A percentile compares a stretch with the other conserved stretches of the same genome.
Evolutionary conservation across 1,140 invertebrate species (phyloP).

Genomic region (Heliconius nattereri): DNA sequence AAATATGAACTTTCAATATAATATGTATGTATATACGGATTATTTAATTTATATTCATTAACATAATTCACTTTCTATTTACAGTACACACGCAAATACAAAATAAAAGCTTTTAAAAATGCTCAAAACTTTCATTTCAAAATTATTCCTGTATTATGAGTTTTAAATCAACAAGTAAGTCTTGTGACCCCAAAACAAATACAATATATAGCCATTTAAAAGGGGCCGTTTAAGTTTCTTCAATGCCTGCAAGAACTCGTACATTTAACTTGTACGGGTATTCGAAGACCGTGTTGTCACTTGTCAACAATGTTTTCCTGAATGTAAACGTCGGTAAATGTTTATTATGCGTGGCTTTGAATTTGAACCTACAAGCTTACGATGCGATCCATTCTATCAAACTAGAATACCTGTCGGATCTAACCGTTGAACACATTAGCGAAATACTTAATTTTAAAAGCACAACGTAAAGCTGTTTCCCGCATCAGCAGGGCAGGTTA

Average conservation of each 20-base stretch:
- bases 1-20: too few relatives aligned
- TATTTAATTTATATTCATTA: not conserved
- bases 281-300: constrained; percentile 22
- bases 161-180: constrained; percentile 6
- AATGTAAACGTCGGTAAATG: constrained; percentile 17
- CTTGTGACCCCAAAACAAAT: constrained; percentile 11
- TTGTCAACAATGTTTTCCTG: constrained; percentile 18
- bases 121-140: constrained; percentile 1
- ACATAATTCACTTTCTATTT: constrained; percentile 14
- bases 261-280: constrained; percentile 19
- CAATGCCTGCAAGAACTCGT: not conserved
- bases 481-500: too few relatives aligned
- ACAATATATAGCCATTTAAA: not conserved
- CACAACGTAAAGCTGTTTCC: too few relatives aligned
- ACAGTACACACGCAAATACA: not conserved
- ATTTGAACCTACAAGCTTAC: not conserved
- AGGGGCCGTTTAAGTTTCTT: constrained; percentile 1
- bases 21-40: not conserved
- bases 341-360: constrained; percentile 18
- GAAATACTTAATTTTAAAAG: not conserved
- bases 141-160: constrained; percentile 12
- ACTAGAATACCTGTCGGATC: not conserved
- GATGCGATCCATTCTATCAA: not conserved
- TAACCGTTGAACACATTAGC: not conserved
- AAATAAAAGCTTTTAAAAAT: not conserved